Conservation (phyloP, 92 coral and sea anemone species). For the Hydrozoanthus gracilis region DNA sequence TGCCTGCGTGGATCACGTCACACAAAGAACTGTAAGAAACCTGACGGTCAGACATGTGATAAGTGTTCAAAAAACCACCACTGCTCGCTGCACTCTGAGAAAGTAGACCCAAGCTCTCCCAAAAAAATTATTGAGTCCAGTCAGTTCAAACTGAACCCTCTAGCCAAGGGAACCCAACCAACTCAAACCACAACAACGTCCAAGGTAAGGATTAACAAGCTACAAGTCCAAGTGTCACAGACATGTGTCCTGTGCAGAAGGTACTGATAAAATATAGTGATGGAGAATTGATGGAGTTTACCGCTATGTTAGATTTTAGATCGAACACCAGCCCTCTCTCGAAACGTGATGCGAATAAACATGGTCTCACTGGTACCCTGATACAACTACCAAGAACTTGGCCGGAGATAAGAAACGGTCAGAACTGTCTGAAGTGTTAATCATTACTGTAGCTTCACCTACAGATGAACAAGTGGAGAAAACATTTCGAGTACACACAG, state of each 20-base stretch:
- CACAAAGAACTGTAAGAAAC: constrained; percentile 60
- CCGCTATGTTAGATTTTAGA: constrained; percentile 70
- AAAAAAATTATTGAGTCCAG: constrained; percentile 1
- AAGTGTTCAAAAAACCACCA: constrained; percentile 65
- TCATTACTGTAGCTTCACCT: constrained; percentile 61
- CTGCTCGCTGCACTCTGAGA: constrained; percentile 57
- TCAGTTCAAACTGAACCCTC: constrained; percentile 40
- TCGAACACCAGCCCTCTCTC: constrained; percentile 68
- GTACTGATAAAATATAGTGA: constrained; percentile 48
- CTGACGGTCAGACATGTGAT: constrained; percentile 68
- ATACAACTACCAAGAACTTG: constrained; percentile 70
- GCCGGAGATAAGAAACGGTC: constrained; percentile 71
- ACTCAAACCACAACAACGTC: constrained; percentile 28
- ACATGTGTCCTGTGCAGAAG: constrained; percentile 75
- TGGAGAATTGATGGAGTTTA: constrained; percentile 58
- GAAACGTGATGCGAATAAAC: constrained; percentile 48
- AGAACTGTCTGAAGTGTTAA: constrained; percentile 59
- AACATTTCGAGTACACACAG: constrained; percentile 65
- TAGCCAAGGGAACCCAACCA: constrained; percentile 33
- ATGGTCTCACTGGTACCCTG: constrained; percentile 57
- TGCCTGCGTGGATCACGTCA: constrained; percentile 58
- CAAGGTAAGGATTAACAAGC: constrained; percentile 38
- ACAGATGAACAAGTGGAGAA: constrained; percentile 59
- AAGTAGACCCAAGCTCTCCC: constrained; percentile 12
- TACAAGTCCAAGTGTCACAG: constrained; percentile 38